These are phyloP conservation scores for Pheosia tremula DNA, from an alignment of 2,888 invertebrate species.

Conservation along the genomic window DNA sequence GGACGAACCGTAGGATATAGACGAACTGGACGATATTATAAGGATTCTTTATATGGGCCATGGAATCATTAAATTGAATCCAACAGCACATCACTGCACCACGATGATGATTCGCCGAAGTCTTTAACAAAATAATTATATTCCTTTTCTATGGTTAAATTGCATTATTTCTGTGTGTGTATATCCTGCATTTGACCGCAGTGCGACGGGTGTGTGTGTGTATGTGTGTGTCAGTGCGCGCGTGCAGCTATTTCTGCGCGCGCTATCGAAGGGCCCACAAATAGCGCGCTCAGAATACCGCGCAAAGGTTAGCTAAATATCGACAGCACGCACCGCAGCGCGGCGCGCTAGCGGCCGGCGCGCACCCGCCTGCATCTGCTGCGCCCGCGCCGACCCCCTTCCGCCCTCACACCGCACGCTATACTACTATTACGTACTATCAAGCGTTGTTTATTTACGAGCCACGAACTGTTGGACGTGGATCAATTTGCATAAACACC, in stretches of 20 bases:
- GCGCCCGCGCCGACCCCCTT: neutral
- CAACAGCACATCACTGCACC: neutral
- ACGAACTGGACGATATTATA: neutral
- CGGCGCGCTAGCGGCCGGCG: neutral
- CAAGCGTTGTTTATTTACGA: conserved; percentile 9
- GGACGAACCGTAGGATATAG: neutral
- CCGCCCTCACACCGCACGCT: neutral
- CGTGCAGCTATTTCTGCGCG: conserved; percentile 48
- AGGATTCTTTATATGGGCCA: neutral
- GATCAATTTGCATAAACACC: conserved; percentile 9
- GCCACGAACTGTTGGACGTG: conserved; percentile 4
- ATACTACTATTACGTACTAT: neutral
- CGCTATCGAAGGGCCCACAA: conserved; percentile 47
- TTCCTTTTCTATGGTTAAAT: too few species aligned
- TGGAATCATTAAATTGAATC: neutral
- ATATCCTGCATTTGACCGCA: too few species aligned
- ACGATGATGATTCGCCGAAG: neutral
- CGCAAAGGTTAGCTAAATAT: conserved; percentile 65
- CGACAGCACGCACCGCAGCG: conserved; percentile 16
- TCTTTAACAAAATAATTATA: neutral
- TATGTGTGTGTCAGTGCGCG: conserved; percentile 17
- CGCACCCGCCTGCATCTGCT: neutral
- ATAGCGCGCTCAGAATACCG: conserved; percentile 66
- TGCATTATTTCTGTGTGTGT: too few species aligned
- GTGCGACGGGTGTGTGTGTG: neutral